Percentiles rank a stretch among this genome's conserved stretches.
phyloP scores from a whole-genome alignment of 2,797 vertebrate species.

The Mormyrus proboscirostris region DNA sequence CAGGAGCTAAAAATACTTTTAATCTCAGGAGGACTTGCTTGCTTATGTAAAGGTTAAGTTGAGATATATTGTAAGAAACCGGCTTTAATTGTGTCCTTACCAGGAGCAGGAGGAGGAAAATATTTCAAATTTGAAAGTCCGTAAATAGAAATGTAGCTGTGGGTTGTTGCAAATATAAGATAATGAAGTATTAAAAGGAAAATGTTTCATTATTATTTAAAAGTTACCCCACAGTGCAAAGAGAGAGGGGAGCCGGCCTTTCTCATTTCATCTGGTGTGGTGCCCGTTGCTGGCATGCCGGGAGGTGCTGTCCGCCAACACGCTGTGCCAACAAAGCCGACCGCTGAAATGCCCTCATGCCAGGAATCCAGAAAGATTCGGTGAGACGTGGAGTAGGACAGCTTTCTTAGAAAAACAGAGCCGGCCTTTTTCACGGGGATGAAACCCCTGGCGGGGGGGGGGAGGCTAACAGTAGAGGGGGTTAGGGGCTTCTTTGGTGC shows the following conservation, averaged over 20 bases:
- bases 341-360: not conserved
- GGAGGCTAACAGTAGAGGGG: not conserved
- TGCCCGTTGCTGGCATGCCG: not conserved
- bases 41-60: not conserved
- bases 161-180: not conserved
- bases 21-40: not conserved
- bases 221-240: not conserved
- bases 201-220: not conserved
- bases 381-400: not conserved
- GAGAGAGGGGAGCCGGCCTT: not conserved
- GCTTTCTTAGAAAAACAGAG: not conserved
- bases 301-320: not conserved
- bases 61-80: not conserved
- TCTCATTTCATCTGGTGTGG: not conserved
- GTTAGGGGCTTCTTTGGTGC: not conserved
- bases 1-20: not conserved
- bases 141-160: not conserved
- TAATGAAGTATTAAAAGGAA: not conserved
- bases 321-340: not conserved
- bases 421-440: not conserved
- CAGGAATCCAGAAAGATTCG: not conserved
- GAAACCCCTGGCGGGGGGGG: not conserved
- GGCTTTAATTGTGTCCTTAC: not conserved
- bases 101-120: not conserved
- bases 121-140: not conserved